phyloP scores from a whole-genome alignment of 1,140 invertebrate species.

The Metopolophium dirhodum region DNA sequence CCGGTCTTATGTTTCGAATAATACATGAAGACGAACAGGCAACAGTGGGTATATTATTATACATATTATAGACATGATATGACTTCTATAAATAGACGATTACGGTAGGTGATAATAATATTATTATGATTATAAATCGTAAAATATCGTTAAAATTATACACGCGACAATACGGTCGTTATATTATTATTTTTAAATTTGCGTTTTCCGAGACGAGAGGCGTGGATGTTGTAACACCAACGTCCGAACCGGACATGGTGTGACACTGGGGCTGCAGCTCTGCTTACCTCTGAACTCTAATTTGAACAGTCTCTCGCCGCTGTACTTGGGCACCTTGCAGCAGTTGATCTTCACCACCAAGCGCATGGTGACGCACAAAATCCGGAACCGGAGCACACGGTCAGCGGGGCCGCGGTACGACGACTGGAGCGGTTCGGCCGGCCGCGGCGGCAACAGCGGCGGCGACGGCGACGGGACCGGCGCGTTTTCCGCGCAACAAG shows the following conservation, averaged over 20 bases:
- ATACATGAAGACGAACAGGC: too few species aligned
- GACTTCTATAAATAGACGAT: not conserved
- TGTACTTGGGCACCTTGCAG: slow-evolving; percentile 70
- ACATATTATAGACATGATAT: too few species aligned
- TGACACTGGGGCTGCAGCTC: too few species aligned
- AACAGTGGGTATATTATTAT: too few species aligned
- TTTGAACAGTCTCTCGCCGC: slow-evolving; percentile 70
- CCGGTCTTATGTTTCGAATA: too few species aligned
- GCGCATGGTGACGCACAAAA: slow-evolving; percentile 65
- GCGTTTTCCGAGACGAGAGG: not conserved
- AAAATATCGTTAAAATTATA: too few species aligned
- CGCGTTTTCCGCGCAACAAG: slow-evolving; percentile 6
- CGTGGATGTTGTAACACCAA: too few species aligned
- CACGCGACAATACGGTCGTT: too few species aligned
- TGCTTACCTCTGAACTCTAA: slow-evolving; percentile 73
- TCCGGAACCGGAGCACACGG: not conserved
- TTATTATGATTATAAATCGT: too few species aligned
- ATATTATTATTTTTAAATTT: too few species aligned
- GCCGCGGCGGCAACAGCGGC: not conserved
- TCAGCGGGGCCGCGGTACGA: slow-evolving; percentile 14
- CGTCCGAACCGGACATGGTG: too few species aligned
- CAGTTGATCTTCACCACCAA: slow-evolving; percentile 70
- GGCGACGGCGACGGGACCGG: not conserved
- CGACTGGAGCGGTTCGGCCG: not conserved
- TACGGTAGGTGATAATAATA: too few species aligned